A percentile compares a stretch with the other conserved stretches of the same genome.
Evolutionary conservation across 2,888 invertebrate species (phyloP).

Genomic region (Clivina fossor): DNA sequence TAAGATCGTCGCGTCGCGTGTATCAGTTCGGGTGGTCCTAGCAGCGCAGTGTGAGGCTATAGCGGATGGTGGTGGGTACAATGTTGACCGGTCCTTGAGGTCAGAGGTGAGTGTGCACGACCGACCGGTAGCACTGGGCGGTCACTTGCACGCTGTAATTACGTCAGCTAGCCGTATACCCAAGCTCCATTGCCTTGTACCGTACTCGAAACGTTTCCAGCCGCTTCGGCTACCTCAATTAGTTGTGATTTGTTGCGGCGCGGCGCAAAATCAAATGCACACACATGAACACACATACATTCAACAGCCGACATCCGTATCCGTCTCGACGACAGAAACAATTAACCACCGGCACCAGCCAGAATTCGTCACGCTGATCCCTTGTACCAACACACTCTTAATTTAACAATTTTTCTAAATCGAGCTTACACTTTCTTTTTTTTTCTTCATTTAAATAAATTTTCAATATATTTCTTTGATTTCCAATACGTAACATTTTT

Average conservation of each 20-base stretch:
- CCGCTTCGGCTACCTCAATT: constrained; percentile 23
- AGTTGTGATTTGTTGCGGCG: constrained; percentile 28
- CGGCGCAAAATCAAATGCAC: constrained; percentile 11
- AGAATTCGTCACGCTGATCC: constrained; percentile 20
- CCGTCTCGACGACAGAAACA: constrained; percentile 19
- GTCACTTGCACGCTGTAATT: constrained; percentile 32
- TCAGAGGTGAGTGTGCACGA: constrained; percentile 14
- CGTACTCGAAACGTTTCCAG: too few relatives aligned
- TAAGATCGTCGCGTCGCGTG: not conserved
- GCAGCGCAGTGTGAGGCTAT: not conserved
- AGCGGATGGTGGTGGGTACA: constrained; percentile 1
- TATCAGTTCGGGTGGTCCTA: not conserved
- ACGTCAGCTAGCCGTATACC: constrained; percentile 14
- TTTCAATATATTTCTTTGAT: too few relatives aligned
- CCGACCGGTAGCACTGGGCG: constrained; percentile 29
- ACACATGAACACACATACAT: constrained; percentile 17
- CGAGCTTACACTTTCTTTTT: too few relatives aligned
- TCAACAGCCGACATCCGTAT: not conserved
- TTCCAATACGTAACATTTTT: too few relatives aligned
- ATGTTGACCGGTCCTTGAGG: constrained; percentile 3
- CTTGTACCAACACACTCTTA: too few relatives aligned
- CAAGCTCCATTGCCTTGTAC: constrained; percentile 1
- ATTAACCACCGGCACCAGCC: constrained; percentile 10
- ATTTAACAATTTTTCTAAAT: too few relatives aligned
- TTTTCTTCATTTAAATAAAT: too few relatives aligned